Percentiles rank a stretch among this genome's conserved stretches.
These are phyloP conservation scores for Halcyon leucocephala DNA, from an alignment of 2,797 vertebrate genomes.

Conservation along the genomic window DNA sequence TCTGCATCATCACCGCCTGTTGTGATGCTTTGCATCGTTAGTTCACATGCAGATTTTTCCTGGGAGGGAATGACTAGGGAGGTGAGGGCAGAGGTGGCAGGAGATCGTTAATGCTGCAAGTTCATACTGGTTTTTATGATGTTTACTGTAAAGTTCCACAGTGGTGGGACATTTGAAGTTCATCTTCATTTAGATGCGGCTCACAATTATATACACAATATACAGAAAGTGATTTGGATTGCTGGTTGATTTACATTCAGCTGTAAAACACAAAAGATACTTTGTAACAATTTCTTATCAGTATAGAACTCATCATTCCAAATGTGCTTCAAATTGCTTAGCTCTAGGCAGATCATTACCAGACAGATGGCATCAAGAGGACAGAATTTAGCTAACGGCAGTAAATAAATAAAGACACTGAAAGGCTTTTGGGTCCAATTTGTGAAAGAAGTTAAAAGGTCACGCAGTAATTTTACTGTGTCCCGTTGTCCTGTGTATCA, in stretches of 20 bases:
- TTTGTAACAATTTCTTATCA: not conserved
- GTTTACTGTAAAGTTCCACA: not conserved
- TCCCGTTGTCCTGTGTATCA: not conserved
- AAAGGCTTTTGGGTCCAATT: not conserved
- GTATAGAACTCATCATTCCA: not conserved
- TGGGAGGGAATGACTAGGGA: not conserved
- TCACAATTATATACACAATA: not conserved
- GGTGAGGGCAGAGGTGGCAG: rapidly evolving
- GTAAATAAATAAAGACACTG: not conserved
- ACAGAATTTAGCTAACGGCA: not conserved
- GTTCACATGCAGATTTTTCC: not conserved
- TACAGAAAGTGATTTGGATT: not conserved
- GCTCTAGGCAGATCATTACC: not conserved
- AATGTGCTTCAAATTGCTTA: not conserved
- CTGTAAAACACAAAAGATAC: not conserved
- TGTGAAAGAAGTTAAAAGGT: not conserved
- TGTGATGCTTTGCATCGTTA: not conserved
- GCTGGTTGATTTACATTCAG: not conserved
- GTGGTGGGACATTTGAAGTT: not conserved
- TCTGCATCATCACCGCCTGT: not conserved
- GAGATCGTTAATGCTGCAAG: not conserved
- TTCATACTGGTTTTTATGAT: not conserved
- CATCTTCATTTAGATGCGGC: not conserved
- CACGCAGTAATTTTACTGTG: not conserved
- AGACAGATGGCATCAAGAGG: not conserved